Conservation (phyloP, 2,797 vertebrate genomes). For the Hypotaenidia okinawae region DNA sequence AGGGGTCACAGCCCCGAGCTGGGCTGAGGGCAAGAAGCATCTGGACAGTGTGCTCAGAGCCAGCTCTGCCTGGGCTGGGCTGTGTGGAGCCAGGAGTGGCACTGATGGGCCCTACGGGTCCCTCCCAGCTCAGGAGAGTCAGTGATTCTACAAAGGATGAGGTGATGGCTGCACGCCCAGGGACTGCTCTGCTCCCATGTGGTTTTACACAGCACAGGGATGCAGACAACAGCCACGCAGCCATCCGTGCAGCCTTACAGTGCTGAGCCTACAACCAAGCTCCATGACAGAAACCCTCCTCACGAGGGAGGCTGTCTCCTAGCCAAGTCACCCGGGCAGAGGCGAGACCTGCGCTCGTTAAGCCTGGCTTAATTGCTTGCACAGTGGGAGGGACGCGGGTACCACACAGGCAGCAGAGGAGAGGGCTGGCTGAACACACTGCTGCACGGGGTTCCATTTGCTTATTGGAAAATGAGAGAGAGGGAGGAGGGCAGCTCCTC, state of each 20-base stretch:
- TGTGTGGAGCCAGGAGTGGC: too few relatives aligned
- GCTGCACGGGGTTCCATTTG: not conserved
- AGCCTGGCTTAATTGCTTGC: not conserved
- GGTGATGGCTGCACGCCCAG: not conserved
- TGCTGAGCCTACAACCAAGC: fast-evolving
- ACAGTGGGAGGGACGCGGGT: not conserved
- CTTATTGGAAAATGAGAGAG: not conserved
- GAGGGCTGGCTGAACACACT: not conserved
- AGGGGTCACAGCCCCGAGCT: too few relatives aligned
- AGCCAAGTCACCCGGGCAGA: fast-evolving
- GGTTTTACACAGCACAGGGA: not conserved
- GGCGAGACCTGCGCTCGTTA: not conserved
- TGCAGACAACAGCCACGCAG: not conserved
- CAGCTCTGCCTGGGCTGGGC: too few relatives aligned
- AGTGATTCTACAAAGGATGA: too few relatives aligned
- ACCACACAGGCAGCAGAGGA: fast-evolving
- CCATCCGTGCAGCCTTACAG: not conserved
- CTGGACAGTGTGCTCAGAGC: too few relatives aligned
- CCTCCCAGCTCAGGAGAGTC: too few relatives aligned
- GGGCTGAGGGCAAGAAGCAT: too few relatives aligned
- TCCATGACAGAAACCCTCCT: not conserved
- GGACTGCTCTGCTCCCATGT: not conserved
- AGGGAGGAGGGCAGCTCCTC: not conserved
- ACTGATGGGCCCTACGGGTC: too few relatives aligned
- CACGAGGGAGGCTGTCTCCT: not conserved